Evolutionary conservation across 2,888 invertebrate species (phyloP), one percentile per base, ranked within the genome.

Genomic region (Arge pagana): DNA sequence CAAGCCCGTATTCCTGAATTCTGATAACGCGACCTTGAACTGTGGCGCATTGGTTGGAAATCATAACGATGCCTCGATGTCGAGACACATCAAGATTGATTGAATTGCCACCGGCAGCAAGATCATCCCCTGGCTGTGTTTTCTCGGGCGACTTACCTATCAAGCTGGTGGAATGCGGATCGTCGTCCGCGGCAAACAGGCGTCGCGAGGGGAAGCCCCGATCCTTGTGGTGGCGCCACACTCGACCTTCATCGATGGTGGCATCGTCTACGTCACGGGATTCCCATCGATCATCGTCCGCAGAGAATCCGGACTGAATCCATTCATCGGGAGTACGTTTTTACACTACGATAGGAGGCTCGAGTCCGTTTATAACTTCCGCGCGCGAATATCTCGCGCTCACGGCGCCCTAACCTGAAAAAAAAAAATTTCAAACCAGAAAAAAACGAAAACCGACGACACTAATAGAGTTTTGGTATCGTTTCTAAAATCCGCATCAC

Each of bases 221-320:
- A 89, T 95, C 61, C 81, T 94, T 55, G 90, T 90, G 49, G 84
- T 89, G 43, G 93, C 93, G 1, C 94, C 95, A 3, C 95, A 95
- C 77, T 92, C 93, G 52, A 89, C 92, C 4, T 93, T 90, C 81
- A 83, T 93, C 68, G 95, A 95, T 78, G 89, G 90, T 66, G 87
- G 93, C 67, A 87, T 90, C 64, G 87, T 91, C 68, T 89, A 91
- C 74, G 86, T 88, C 61, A 87, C 90, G 52, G 86, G 86, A 72
- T 88, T 90, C 78, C 89, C 91, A 6, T 89, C 90, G 10, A 88
- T 90, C 73, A 91, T 93, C 76, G 90, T 90, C 59, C 83, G 92
- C 72, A 83, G 87, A 65, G 90, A 90, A 72, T 87, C 90, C 75
- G 83, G 83, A 59, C 83, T 85, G 77, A 88, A 90, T 74, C 90